phyloP scores from a whole-genome alignment of 2,888 invertebrate species.

The Chymomyza amoena region DNA sequence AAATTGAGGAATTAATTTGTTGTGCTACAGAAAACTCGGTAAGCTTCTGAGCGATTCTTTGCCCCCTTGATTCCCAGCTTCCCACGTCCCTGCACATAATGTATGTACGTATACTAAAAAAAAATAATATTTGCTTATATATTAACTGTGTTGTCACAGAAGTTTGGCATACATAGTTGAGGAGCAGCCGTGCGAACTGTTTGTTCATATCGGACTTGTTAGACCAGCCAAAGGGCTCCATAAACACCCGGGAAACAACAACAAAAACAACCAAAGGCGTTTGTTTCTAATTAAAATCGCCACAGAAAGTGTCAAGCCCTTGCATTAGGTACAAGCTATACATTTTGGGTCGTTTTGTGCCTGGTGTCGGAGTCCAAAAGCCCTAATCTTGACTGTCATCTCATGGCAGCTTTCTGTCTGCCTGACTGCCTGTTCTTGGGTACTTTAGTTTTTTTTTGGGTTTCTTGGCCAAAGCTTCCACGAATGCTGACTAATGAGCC shows the following conservation, averaged over 20 bases:
- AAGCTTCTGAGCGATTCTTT: no score
- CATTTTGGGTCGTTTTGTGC: conserved; percentile 26
- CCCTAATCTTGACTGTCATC: conserved; percentile 64
- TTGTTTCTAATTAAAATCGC: conserved; percentile 67
- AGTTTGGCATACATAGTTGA: background rate
- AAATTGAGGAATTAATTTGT: no score
- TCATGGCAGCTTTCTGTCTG: conserved; percentile 70
- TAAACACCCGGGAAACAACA: conserved; percentile 16
- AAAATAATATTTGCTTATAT: conserved; percentile 52
- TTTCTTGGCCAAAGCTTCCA: conserved; percentile 47
- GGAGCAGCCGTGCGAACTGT: conserved; percentile 59
- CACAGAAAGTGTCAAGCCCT: conserved; percentile 70
- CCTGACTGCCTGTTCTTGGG: conserved; percentile 19
- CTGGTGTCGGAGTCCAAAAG: background rate
- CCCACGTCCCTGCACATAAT: background rate
- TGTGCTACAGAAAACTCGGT: no score
- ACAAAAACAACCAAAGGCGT: conserved; percentile 24
- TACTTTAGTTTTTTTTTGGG: background rate
- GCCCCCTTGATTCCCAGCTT: no score
- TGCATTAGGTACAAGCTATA: conserved; percentile 13
- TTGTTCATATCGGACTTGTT: conserved; percentile 33
- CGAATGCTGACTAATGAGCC: conserved; percentile 71
- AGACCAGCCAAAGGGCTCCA: conserved; percentile 20
- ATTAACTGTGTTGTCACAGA: conserved; percentile 46
- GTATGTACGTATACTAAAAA: background rate